Base-by-base conservation (phyloP, 2,888 invertebrate species). In the Trichogramma evanescens region DNA sequence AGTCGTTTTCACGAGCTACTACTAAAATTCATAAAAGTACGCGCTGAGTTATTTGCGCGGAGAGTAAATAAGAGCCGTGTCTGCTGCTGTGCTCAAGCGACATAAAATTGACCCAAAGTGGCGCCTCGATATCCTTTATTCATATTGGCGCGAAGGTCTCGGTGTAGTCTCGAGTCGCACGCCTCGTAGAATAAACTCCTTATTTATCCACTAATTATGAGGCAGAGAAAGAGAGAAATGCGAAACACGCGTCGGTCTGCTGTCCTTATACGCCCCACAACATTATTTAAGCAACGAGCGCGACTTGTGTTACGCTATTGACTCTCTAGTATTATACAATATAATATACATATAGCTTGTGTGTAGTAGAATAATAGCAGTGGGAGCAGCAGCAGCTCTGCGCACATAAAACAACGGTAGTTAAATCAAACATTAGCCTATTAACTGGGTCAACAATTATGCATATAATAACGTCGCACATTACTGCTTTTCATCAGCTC, bases 361-460 rank as follows among this genome's bases (percentile, higher is more conserved):
- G 26, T 26, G 26, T 26, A 26, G 26, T 26, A 26, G 26, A 26
- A 26, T 26, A 26, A 26, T 26, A 26, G 40, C 51, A 57, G 54
- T 56, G 61, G 58, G 26, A 26, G 26, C 26, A 26, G 26, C 26
- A 26, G 26, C 26, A 26, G 26, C 26, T 26, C 26, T 26, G 2
- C 26, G 26, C 26, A 26, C 26, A 26, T 26, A 26, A 26, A 59
- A 61, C 61, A 59, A 56, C 63, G 59, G 61, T 64, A 64, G 64
- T 64, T 61, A 64, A 64, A 64, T 75, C 75, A 76, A 76, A 76
- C 74, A 76, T 64, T 68, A 69, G 66, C 74, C 75, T 76, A 76
- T 76, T 76, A 76, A 76, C 75, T 75, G 68, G 73, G 73, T 75
- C 75, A 76, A 76, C 75, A 75, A 70, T 2, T 26, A 26, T 68